Base-by-base conservation (phyloP, 2,797 vertebrate species). In the Phataginus tricuspis region DNA sequence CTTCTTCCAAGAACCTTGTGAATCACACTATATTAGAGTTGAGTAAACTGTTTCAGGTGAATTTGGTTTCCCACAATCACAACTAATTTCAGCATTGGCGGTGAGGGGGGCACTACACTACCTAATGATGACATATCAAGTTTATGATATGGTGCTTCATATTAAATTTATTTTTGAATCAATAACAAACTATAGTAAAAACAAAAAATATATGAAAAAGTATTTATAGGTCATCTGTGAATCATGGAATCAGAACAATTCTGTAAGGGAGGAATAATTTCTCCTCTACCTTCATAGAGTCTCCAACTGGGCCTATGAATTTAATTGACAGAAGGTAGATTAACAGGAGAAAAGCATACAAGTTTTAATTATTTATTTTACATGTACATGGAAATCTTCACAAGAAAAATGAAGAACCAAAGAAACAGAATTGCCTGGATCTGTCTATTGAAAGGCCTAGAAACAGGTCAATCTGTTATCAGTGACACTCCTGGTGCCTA, bases 21-120 rank as follows among this genome's bases (percentile, higher is more conserved):
- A 82, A 90, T n/a, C 63, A 84, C 31, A n/a, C 21, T 34, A 29
- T 64, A 57, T 93, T 49, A 95, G 42, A 83, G 15, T 23, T 83
- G 53, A 87, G 37, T 61, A 86, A 86, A 93, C 9, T 7, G n/a
- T 34, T 19, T 49, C 7, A 49, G 71, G 34, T 63, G 78, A 94
- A 86, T 27, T 77, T 90, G 86, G 4, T 94, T 95, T 92, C 75
- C 51, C 39, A 72, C 75, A 5, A 66, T 86, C 80, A 92, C 39
- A 86, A 83, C 25, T 77, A 86, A 61, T 92, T 86, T 90, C 23
- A 74, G 53, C 31, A 7, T 10, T 69, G 68, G 19, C 25, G 75
- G 74, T 82, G 8, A 21, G 27, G 8, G 23, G 53, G 15, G n/a
- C 15, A 16, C 10, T 37, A 49, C 37, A 34, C 16, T 37, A 71